Percentiles rank a stretch among this genome's conserved stretches.
These are phyloP conservation scores for Myopa testacea DNA, from an alignment of 2,888 invertebrate species.

Conservation along the genomic window DNA sequence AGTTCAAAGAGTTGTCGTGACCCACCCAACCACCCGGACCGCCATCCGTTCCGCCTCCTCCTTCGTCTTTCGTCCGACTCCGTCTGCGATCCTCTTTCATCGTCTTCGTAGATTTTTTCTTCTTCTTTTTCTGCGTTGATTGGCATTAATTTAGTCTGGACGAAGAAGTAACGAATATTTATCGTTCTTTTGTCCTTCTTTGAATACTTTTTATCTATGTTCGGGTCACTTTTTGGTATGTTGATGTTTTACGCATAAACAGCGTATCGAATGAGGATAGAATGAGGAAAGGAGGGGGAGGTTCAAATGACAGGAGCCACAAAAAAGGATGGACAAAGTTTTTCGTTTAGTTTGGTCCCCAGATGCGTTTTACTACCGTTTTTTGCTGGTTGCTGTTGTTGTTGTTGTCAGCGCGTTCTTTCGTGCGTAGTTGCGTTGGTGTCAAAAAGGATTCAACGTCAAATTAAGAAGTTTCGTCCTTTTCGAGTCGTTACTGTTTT, in stretches of 20 bases:
- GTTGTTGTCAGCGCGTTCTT: not conserved
- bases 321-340: not conserved
- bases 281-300: not conserved
- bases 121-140: not conserved
- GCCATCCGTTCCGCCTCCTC: no score
- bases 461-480: slow-evolving; percentile 49
- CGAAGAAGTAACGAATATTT: slow-evolving; percentile 19
- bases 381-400: not conserved
- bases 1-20: no score
- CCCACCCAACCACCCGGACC: no score
- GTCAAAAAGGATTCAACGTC: slow-evolving; percentile 29
- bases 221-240: slow-evolving; percentile 8
- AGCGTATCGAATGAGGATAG: not conserved
- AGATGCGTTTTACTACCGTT: not conserved
- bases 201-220: slow-evolving; percentile 27
- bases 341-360: slow-evolving; percentile 23
- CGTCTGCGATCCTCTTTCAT: no score
- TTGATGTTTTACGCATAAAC: slow-evolving; percentile 26
- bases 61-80: no score
- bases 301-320: not conserved
- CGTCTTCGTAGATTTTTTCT: no score
- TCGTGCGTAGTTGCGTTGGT: slow-evolving; percentile 17
- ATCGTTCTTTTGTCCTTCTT: slow-evolving; percentile 28
- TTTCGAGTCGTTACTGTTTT: slow-evolving; percentile 13
- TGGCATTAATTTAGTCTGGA: not conserved